Percentiles rank a stretch among this genome's conserved stretches.
Evolutionary conservation across 2,113 vertebrate genomes (phyloP).

Genomic region (Gila orcuttii): DNA sequence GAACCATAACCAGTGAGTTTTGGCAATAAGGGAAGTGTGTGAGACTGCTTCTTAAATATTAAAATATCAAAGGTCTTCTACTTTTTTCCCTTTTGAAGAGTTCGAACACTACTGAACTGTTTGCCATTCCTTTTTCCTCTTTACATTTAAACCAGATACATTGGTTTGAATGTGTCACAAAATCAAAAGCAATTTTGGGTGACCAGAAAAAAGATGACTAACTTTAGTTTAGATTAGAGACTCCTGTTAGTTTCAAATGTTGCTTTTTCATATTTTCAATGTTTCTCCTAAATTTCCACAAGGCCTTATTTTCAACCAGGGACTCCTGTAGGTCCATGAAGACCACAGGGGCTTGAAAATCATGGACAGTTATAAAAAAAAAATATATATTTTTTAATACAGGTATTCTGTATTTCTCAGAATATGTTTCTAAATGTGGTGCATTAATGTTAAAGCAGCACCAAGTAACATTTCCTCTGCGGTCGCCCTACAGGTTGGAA

Average conservation of each 20-base stretch:
- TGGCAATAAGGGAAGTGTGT: slow-evolving; percentile 43
- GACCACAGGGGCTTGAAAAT: neutral
- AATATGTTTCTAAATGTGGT: neutral
- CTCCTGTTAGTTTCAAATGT: neutral
- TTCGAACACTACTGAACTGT: slow-evolving; percentile 25
- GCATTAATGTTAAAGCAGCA: neutral
- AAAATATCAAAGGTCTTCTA: slow-evolving; percentile 40
- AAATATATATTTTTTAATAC: neutral
- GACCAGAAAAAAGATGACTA: neutral
- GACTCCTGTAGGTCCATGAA: neutral
- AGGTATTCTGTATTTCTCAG: neutral
- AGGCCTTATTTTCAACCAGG: neutral
- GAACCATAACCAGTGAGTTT: slow-evolving; percentile 48
- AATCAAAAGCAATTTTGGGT: neutral
- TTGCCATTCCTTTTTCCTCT: slow-evolving; percentile 4
- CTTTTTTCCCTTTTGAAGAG: neutral
- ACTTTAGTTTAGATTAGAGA: neutral
- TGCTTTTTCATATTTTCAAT: neutral
- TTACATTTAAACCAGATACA: neutral
- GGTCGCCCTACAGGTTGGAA: no score
- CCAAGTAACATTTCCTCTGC: no score
- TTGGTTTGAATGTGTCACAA: slow-evolving; percentile 12
- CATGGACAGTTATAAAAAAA: neutral
- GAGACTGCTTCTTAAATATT: slow-evolving; percentile 41
- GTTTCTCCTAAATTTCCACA: neutral